Base-by-base conservation (phyloP, 2,113 vertebrate genomes). In the Neopipo cinnamomea region DNA sequence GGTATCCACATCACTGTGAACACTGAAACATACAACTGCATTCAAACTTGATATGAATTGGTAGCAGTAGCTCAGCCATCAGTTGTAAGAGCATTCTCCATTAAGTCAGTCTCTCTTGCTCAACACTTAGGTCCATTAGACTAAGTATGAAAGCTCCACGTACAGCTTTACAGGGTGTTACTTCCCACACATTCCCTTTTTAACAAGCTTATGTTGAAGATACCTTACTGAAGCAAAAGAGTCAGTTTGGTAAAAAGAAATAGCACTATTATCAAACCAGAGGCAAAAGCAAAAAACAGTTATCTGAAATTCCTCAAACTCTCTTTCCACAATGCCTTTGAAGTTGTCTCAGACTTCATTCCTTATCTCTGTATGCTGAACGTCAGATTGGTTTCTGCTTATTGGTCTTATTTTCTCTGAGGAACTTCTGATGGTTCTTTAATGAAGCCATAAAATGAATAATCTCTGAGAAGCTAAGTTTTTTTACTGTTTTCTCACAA, bases 111-210 rank as follows among this genome's bases (percentile, higher is more conserved):
- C 78, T 85, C 88, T 91, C n/a, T 50, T 77, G 89, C 72, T 95
- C n/a, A 65, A 90, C 47, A 12, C 59, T 58, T 23, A 31, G 24
- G 61, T 85, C 46, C 33, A 50, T 88, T 50, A 91, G 58, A 30
- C 75, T 39, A 70, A 76, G 49, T n/a, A 63, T 3, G 10, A 81
- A 85, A 73, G 30, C 37, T 80, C 16, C 1, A 1, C 2, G 2
- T 28, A 37, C 28, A 95, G 20, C 33, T 79, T 93, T 91, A 27
- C 63, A 91, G 74, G 22, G 33, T 66, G 50, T 46, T 70, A 9
- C 91, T 86, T 84, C 88, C 87, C 71, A 96, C 82, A 88, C 71
- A 78, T 85, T 75, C 67, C 56, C 53, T 74, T 91, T 78, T 79
- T 35, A 23, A 88, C 58, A 62, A 59, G 63, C 83, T 90, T 80